These are phyloP conservation scores for Parapristionchus giblindavisi DNA, from an alignment of 2,888 invertebrate species.

Conservation along the genomic window DNA sequence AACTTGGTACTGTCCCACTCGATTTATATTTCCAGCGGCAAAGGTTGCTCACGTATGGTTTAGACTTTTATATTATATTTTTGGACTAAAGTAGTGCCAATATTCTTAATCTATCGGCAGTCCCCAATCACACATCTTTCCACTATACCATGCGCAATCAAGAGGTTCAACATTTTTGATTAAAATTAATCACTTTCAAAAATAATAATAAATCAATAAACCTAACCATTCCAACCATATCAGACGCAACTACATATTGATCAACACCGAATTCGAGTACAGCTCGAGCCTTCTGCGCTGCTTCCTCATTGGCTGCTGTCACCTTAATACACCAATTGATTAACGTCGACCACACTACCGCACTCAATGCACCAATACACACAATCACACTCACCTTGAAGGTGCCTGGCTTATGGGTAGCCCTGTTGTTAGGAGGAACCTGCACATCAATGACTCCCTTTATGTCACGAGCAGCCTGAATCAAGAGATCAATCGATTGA, in stretches of 20 bases:
- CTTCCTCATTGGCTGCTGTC: conserved; percentile 76
- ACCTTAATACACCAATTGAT: conserved; percentile 44
- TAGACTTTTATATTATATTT: too few relatives aligned
- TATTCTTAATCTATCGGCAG: too few relatives aligned
- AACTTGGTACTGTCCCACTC: too few relatives aligned
- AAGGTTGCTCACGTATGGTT: too few relatives aligned
- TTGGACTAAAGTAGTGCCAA: too few relatives aligned
- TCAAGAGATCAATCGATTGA: too few relatives aligned
- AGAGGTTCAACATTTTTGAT: too few relatives aligned
- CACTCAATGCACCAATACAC: neutral
- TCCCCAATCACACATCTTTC: too few relatives aligned
- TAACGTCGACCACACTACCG: conserved; percentile 71
- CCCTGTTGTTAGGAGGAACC: conserved; percentile 71
- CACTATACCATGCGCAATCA: too few relatives aligned
- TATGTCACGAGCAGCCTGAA: conserved; percentile 54
- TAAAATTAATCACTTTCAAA: too few relatives aligned
- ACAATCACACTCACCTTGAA: conserved; percentile 88
- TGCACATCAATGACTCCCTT: conserved; percentile 91
- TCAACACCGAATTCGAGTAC: conserved; percentile 97
- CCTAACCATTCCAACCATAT: conserved; percentile 84
- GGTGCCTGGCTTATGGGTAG: conserved; percentile 91
- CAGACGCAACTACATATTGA: conserved; percentile 91
- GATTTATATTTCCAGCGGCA: too few relatives aligned
- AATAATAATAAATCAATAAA: too few relatives aligned
- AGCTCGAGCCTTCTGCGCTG: conserved; percentile 88